Base-by-base conservation (phyloP, 1,140 invertebrate species). In the Galendromus occidentalis region DNA sequence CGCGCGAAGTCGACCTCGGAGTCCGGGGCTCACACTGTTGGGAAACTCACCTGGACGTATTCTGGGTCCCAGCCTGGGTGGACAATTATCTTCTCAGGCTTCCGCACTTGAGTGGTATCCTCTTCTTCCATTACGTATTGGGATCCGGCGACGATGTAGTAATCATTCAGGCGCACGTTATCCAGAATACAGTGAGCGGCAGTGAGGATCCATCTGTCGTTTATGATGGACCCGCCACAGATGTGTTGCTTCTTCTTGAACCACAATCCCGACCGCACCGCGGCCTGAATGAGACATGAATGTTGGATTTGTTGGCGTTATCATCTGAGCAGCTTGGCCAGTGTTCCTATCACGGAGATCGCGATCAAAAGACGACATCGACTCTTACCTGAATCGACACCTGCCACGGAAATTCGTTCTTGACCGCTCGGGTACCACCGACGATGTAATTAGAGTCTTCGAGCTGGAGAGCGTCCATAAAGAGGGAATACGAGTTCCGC, bases 391-490 rank as follows among this genome's bases (percentile, higher is more conserved):
- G 45, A 14, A 47, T 22, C 5, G 45, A 47, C 0, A 82, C 76
- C 73, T 91, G 88, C 88, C 88, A 92, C n/a, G 89, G 89, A 79
- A 91, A 87, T 25, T 85, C 86, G 2, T 86, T 88, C 72, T 91
- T 91, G 65, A 83, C 84, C 0, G 87, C 84, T 29, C 86, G 84
- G 69, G 88, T 86, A 1, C 88, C 88, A 22, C 88, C 88, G 1
- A 92, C 88, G 68, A 92, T 91, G 45, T 47, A 47, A 25, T 47
- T 4, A 25, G 6, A 6, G 4, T 14, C 45, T 14, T 47, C 18
- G 6, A 7, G 18, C 20, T 22, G 28, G 12, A 44, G 42, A 7
- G 4, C 14, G 14, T 4, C 28, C 4, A 0, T 18, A n/a, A n/a
- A n/a, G 4, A 4, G 5, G 4, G 45, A 14, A 4, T 6, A 47